Evolutionary conservation across 2,113 vertebrate genomes (phyloP).

Genomic region (Albula goreensis): DNA sequence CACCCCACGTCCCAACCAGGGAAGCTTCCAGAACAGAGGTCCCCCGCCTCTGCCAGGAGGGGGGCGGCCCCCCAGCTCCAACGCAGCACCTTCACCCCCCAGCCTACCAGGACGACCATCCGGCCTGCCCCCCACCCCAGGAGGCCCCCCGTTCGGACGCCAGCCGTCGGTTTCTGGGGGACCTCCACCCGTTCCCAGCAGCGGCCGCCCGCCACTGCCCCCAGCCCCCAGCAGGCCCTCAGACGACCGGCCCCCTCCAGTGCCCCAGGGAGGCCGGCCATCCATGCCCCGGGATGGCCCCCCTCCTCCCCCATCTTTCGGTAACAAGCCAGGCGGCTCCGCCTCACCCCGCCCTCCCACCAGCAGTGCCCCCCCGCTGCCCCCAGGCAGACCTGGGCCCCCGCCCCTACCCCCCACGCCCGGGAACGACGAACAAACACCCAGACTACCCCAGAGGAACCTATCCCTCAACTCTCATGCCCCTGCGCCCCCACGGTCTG

Average conservation of each 20-base stretch:
- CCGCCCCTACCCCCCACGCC: slow-evolving; percentile 73
- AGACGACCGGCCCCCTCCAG: slow-evolving; percentile 71
- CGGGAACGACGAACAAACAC: slow-evolving; percentile 74
- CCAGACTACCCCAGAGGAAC: slow-evolving; percentile 85
- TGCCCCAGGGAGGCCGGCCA: slow-evolving; percentile 67
- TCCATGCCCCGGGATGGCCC: slow-evolving; percentile 70
- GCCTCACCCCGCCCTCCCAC: slow-evolving; percentile 55
- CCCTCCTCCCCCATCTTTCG: slow-evolving; percentile 69
- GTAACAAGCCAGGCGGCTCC: slow-evolving; percentile 74
- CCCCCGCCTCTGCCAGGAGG: slow-evolving; percentile 64
- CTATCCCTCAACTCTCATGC: slow-evolving; percentile 72
- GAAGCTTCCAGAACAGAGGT: slow-evolving; percentile 66
- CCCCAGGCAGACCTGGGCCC: slow-evolving; percentile 76
- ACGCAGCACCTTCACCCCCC: slow-evolving; percentile 60
- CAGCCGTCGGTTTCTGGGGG: slow-evolving; percentile 46
- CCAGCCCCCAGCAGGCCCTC: slow-evolving; percentile 54
- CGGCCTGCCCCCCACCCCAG: slow-evolving; percentile 59
- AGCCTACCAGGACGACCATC: slow-evolving; percentile 62
- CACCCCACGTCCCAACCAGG: slow-evolving; percentile 76
- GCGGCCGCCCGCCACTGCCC: slow-evolving; percentile 69
- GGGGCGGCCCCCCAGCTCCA: slow-evolving; percentile 60
- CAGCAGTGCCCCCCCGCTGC: slow-evolving; percentile 68
- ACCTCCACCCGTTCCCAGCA: slow-evolving; percentile 49
- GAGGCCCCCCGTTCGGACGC: slow-evolving; percentile 42
- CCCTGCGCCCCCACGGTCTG: slow-evolving; percentile 65